Evolutionary conservation across 2,888 invertebrate species (phyloP).

Genomic region (Didymodactylos carnosus): DNA sequence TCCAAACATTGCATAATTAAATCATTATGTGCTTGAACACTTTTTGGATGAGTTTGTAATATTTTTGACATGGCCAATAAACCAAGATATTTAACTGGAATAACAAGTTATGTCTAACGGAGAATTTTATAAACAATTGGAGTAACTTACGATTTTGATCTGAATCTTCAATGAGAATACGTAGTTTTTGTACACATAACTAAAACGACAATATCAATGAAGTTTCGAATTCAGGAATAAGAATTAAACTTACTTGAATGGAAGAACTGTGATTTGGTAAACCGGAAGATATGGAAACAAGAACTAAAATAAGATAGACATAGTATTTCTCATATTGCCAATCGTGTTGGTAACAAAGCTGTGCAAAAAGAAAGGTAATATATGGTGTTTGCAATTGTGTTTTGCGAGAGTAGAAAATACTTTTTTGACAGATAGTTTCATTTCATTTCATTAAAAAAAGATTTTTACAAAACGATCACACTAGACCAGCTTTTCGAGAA

Average conservation of each 20-base stretch:
- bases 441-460: too few species aligned
- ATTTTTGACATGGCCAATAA: constrained; percentile 96
- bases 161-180: constrained; percentile 93
- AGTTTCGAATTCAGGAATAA: too few species aligned
- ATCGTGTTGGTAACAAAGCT: too few species aligned
- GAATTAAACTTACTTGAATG: too few species aligned
- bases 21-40: constrained; percentile 95
- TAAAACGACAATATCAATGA: too few species aligned
- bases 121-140: background rate
- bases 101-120: constrained; percentile 38
- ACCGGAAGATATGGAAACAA: constrained; percentile 94
- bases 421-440: too few species aligned
- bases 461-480: too few species aligned
- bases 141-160: constrained; percentile 67
- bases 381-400: too few species aligned
- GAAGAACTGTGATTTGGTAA: constrained; percentile 89
- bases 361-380: too few species aligned
- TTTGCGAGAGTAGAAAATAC: constrained; percentile 15
- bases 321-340: too few species aligned
- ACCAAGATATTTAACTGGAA: constrained; percentile 67
- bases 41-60: constrained; percentile 90
- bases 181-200: constrained; percentile 92
- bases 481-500: too few species aligned
- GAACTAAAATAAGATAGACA: constrained; percentile 44
- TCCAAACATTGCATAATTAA: constrained; percentile 89